Conservation (phyloP, 2,888 invertebrate species). For the Drosophila mercatorum region DNA sequence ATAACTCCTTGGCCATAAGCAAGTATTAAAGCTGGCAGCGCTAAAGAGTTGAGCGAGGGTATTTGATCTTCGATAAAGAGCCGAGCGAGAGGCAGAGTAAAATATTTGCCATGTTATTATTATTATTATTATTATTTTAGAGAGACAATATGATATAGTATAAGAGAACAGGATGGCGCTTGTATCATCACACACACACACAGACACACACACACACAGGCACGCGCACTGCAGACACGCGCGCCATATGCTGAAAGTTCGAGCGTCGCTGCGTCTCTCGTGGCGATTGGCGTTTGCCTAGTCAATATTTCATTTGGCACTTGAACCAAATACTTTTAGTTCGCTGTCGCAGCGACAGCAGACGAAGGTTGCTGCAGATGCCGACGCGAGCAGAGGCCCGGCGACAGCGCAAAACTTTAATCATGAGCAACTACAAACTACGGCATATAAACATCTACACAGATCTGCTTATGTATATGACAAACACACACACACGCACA, state of each 20-base stretch:
- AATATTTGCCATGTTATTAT: conserved; percentile 63
- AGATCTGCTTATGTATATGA: background rate
- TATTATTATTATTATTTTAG: conserved; percentile 64
- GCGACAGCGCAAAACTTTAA: conserved; percentile 39
- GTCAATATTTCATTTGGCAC: conserved; percentile 79
- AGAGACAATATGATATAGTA: conserved; percentile 57
- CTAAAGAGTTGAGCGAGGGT: conserved; percentile 2
- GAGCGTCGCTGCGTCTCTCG: conserved; percentile 47
- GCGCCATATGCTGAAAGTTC: conserved; percentile 69
- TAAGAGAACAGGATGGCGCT: conserved; percentile 19
- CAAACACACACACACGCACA: background rate
- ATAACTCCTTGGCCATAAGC: background rate
- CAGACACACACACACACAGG: conserved; percentile 8
- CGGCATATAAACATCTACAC: background rate
- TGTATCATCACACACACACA: conserved; percentile 9
- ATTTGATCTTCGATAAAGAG: conserved; percentile 4
- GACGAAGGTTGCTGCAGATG: conserved; percentile 62
- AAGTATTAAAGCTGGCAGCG: background rate
- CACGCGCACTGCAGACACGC: conserved; percentile 49
- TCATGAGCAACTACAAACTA: conserved; percentile 22
- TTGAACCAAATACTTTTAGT: conserved; percentile 80
- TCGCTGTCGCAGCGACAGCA: conserved; percentile 51
- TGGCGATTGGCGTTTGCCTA: conserved; percentile 60
- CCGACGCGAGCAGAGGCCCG: background rate
- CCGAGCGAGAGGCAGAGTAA: conserved; percentile 11